A percentile compares a stretch with the other conserved stretches of the same genome.
phyloP scores from a whole-genome alignment of 1,140 invertebrate species.

The Zaprionus capensis region DNA sequence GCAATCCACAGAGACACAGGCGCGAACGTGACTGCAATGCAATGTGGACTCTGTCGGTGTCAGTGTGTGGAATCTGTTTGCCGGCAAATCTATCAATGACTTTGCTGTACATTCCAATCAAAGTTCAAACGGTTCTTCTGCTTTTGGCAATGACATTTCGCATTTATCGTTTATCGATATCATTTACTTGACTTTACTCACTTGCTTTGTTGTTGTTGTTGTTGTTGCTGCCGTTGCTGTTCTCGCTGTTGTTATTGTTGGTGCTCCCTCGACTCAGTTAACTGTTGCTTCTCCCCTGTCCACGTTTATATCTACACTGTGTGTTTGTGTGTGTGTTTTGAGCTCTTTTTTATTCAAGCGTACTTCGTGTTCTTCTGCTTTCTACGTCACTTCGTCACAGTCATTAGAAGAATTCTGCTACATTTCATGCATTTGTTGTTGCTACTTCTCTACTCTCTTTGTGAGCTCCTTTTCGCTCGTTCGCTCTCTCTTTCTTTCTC shows the following conservation, averaged over 20 bases:
- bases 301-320: constrained; percentile 39
- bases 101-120: constrained; percentile 1
- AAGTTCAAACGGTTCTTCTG: not conserved
- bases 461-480: not conserved
- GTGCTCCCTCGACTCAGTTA: constrained; percentile 40
- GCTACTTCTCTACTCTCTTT: constrained; percentile 4
- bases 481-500: constrained; percentile 4
- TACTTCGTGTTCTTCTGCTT: constrained; percentile 28
- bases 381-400: constrained; percentile 50
- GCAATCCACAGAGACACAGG: not conserved
- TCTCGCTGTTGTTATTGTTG: constrained; percentile 20
- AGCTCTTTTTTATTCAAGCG: constrained; percentile 40
- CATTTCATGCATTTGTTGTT: constrained; percentile 40
- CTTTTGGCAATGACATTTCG: constrained; percentile 44
- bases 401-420: constrained; percentile 49
- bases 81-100: constrained; percentile 21
- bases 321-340: constrained; percentile 23
- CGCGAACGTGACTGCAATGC: not conserved
- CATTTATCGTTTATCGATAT: constrained; percentile 37
- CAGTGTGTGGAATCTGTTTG: constrained; percentile 12
- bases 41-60: not conserved
- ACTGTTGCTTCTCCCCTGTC: constrained; percentile 37
- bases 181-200: constrained; percentile 35
- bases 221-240: constrained; percentile 25
- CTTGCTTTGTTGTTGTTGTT: constrained; percentile 38